These are phyloP conservation scores for Luperina nickerlii DNA, from an alignment of 2,888 invertebrate species.

Conservation along the genomic window DNA sequence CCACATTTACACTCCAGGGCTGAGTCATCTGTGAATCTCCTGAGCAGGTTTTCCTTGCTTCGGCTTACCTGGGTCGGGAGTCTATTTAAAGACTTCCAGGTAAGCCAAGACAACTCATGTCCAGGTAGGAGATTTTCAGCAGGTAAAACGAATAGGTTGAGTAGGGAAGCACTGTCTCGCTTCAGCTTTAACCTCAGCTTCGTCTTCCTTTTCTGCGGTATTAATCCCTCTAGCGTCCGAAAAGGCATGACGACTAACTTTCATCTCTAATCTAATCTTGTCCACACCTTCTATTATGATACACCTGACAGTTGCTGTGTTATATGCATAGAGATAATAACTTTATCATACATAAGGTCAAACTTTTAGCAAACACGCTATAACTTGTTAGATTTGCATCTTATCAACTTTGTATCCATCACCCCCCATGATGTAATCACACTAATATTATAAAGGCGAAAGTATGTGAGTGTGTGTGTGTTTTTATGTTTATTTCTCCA, in stretches of 20 bases:
- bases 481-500: too few relatives aligned
- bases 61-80: too few relatives aligned
- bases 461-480: too few relatives aligned
- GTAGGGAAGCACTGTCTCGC: neutral
- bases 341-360: neutral
- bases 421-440: too few relatives aligned
- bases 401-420: constrained; percentile 16
- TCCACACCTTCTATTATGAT: neutral
- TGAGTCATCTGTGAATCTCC: neutral
- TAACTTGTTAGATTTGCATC: constrained; percentile 24
- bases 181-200: neutral
- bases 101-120: neutral
- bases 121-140: neutral
- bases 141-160: neutral
- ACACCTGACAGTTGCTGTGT: neutral
- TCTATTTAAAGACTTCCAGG: neutral
- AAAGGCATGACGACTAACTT: neutral
- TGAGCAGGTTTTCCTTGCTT: too few relatives aligned
- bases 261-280: constrained; percentile 23
- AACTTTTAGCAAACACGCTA: neutral
- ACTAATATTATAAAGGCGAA: too few relatives aligned
- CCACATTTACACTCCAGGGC: neutral
- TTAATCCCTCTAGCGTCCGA: neutral
- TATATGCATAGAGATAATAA: neutral
- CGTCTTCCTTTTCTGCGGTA: too few relatives aligned